Base-by-base conservation (phyloP, 2,113 vertebrate species). In the Coregonus clupeaformis region DNA sequence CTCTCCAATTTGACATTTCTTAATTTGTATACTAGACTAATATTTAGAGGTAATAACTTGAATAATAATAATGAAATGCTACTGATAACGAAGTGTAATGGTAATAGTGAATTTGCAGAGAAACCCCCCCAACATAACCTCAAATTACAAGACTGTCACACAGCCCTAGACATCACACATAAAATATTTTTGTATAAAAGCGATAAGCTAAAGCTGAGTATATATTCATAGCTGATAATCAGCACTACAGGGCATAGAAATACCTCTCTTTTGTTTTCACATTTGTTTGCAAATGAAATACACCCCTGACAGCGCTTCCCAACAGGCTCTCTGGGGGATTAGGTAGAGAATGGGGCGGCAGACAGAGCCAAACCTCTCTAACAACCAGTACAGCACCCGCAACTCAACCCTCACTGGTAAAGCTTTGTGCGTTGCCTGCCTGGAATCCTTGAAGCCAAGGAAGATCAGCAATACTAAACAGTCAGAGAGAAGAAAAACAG, bases 211-310 rank as follows among this genome's bases (percentile, higher is more conserved):
- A 42, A 69, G 68, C 20, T 7, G 16, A 74, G 7, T 24, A 79
- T 71, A 71, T 24, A 65, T 24, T 12, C 27, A 75, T 82, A 81
- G 82, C 79, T 81, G 32, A 75, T 88, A 80, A 87, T 76, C 68
- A 0, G 71, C 72, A 42, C 80, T 76, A 68, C 30, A 62, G 77
- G 86, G 80, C 66, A 71, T 25, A 80, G 68, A 82, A 79, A 87
- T 68, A 70, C 59, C 63, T 77, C 62, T 69, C 49, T 62, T 80
- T 87, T 89, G 81, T 78, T 86, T 87, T 84, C 45, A 42, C 85
- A 86, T 86, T 76, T 84, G 73, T 91, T 85, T 88, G 71, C 80
- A 85, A 88, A 91, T 82, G n/a, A 89, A 86, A 89, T 71, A 69
- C 80, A 62, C 64, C 78, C 77, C 76, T 3, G 29, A 76, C 76